These are phyloP conservation scores for Eubasilissa regina DNA, from an alignment of 1,140 invertebrate genomes.

Conservation along the genomic window DNA sequence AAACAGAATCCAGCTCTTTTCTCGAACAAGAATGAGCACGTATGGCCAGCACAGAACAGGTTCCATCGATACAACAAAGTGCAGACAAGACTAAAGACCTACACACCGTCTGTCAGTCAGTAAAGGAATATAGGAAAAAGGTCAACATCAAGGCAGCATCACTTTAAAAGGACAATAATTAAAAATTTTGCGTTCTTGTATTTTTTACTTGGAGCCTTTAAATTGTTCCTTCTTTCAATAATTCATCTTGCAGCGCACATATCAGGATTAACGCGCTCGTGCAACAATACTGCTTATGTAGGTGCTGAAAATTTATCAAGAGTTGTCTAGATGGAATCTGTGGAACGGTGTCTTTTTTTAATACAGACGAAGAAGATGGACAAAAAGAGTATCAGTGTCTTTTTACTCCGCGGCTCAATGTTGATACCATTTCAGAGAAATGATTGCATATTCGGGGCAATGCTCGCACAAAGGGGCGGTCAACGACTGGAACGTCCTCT, in stretches of 20 bases:
- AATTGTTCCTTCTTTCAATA: not conserved
- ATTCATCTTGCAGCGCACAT: not conserved
- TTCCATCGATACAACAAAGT: constrained; percentile 22
- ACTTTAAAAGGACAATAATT: not conserved
- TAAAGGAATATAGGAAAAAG: not conserved
- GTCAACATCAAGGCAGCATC: not conserved
- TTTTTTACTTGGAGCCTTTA: not conserved
- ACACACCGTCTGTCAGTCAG: not conserved
- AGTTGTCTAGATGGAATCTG: constrained; percentile 22
- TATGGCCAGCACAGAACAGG: constrained; percentile 32
- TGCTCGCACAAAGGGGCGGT: constrained; percentile 26
- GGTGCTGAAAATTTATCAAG: constrained; percentile 19
- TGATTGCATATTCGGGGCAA: not conserved
- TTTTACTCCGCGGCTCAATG: not conserved
- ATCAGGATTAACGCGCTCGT: constrained; percentile 39
- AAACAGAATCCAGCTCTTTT: constrained; percentile 14
- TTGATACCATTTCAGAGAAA: constrained; percentile 10
- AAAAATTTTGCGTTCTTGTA: not conserved
- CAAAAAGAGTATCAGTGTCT: not conserved
- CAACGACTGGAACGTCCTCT: constrained; percentile 42
- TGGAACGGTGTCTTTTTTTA: not conserved
- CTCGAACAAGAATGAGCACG: constrained; percentile 33
- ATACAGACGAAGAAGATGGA: not conserved
- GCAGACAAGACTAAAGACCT: constrained; percentile 33
- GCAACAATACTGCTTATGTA: constrained; percentile 37